Conservation (phyloP, 1,140 invertebrate species). For the Tetraneura akinire region DNA sequence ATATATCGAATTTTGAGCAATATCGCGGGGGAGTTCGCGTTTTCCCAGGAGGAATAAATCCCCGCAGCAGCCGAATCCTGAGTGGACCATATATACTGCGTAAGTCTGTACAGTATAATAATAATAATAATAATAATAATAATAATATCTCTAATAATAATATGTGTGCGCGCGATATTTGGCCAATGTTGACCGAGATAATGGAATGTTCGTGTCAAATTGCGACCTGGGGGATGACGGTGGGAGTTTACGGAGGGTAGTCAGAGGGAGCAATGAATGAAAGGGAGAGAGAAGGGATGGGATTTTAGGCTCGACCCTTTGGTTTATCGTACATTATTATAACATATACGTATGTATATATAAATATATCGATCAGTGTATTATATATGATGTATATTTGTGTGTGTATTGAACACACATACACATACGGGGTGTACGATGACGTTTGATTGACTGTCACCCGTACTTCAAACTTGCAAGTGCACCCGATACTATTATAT, state of each 20-base stretch:
- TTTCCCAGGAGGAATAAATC: conserved; percentile 30
- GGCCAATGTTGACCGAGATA: conserved; percentile 46
- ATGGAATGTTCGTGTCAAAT: conserved; percentile 49
- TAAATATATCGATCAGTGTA: conserved; percentile 37
- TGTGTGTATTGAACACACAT: not conserved
- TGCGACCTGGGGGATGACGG: conserved; percentile 16
- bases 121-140: too few species aligned
- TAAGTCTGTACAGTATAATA: too few species aligned
- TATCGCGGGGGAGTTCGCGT: too few species aligned
- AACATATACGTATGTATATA: not conserved
- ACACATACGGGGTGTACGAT: not conserved
- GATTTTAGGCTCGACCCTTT: conserved; percentile 32
- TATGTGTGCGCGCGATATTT: not conserved
- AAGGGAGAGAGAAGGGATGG: not conserved
- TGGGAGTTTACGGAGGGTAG: not conserved
- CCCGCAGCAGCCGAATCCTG: not conserved
- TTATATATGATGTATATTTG: not conserved
- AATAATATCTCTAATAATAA: too few species aligned
- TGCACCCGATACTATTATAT: not conserved
- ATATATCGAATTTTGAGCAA: not conserved
- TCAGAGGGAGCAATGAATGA: too few species aligned
- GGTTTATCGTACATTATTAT: not conserved
- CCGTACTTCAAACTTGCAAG: not conserved
- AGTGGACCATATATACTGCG: not conserved
- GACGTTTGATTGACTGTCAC: conserved; percentile 45